A percentile compares a stretch with the other conserved stretches of the same genome.
These are phyloP conservation scores for Microcebus murinus DNA, from an alignment of 2,113 vertebrate genomes.

Conservation along the genomic window DNA sequence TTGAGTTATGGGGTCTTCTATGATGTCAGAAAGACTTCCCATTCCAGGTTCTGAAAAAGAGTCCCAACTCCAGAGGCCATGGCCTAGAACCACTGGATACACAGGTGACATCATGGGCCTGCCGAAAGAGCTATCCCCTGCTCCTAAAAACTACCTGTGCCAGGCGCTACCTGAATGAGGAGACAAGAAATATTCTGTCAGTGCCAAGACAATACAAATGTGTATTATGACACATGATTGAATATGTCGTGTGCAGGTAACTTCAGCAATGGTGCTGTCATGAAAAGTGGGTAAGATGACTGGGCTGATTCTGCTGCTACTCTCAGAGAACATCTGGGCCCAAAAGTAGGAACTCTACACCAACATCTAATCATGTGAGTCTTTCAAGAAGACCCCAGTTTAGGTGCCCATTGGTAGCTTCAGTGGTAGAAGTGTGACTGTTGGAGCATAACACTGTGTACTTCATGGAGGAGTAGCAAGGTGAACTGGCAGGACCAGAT, in stretches of 20 bases:
- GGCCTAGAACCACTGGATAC: slow-evolving; percentile 89
- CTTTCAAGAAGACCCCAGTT: slow-evolving; percentile 86
- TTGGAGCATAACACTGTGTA: slow-evolving; percentile 95
- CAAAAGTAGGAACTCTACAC: slow-evolving; percentile 87
- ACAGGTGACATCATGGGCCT: slow-evolving; percentile 90
- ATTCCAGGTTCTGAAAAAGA: slow-evolving; percentile 91
- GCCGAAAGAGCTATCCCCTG: slow-evolving; percentile 88
- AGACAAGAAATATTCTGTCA: slow-evolving; percentile 81
- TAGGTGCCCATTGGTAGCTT: slow-evolving; percentile 88
- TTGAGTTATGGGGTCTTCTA: slow-evolving; percentile 92
- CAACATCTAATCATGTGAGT: slow-evolving; percentile 88
- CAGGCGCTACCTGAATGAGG: slow-evolving; percentile 87
- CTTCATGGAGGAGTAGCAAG: slow-evolving; percentile 90
- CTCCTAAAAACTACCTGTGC: slow-evolving; percentile 88
- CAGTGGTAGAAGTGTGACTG: slow-evolving; percentile 89
- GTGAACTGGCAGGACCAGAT: slow-evolving; percentile 88
- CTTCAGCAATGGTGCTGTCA: slow-evolving; percentile 87
- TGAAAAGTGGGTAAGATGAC: slow-evolving; percentile 85
- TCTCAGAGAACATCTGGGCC: slow-evolving; percentile 87
- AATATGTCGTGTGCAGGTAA: slow-evolving; percentile 87
- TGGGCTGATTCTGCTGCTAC: slow-evolving; percentile 86
- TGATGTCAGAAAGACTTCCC: slow-evolving; percentile 88
- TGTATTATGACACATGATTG: slow-evolving; percentile 88
- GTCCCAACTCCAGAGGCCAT: slow-evolving; percentile 88
- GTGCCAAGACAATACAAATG: slow-evolving; percentile 84